phyloP scores from a whole-genome alignment of 2,113 vertebrate species.

The Zosterops borbonicus region DNA sequence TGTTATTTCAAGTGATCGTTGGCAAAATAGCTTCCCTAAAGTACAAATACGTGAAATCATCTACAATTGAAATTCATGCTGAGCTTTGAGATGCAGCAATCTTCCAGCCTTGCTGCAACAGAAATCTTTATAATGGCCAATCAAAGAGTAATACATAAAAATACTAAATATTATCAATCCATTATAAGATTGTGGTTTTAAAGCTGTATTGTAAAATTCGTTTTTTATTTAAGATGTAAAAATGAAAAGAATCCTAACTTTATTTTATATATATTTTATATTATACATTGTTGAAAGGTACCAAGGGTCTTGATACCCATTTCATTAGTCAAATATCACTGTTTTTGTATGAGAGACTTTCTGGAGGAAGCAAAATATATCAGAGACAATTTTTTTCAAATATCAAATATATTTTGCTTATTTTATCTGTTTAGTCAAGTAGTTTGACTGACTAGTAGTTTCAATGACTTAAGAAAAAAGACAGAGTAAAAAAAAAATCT shows the following conservation, averaged over 20 bases:
- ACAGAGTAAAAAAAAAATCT: not conserved
- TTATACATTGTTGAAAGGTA: not conserved
- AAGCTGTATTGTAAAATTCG: not conserved
- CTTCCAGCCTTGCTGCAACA: not conserved
- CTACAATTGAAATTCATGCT: not conserved
- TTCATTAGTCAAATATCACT: not conserved
- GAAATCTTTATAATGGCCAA: not conserved
- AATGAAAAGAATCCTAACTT: not conserved
- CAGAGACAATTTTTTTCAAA: not conserved
- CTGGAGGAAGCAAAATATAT: not conserved
- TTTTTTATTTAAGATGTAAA: not conserved
- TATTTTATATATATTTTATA: not conserved
- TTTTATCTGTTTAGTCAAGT: not conserved
- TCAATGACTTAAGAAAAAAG: not conserved
- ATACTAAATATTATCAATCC: not conserved
- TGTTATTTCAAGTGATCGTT: not conserved
- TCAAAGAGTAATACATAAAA: not conserved
- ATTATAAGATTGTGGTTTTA: not conserved
- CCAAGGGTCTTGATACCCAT: not conserved
- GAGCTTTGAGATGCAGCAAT: slow-evolving; percentile 1
- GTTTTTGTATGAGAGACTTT: not conserved
- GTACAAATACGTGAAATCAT: not conserved
- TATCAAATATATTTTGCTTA: not conserved
- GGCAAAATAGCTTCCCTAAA: not conserved
- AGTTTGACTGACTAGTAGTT: not conserved